A percentile compares a stretch with the other conserved stretches of the same genome.
phyloP scores from a whole-genome alignment of 2,888 invertebrate species.

The Phortica magna region DNA sequence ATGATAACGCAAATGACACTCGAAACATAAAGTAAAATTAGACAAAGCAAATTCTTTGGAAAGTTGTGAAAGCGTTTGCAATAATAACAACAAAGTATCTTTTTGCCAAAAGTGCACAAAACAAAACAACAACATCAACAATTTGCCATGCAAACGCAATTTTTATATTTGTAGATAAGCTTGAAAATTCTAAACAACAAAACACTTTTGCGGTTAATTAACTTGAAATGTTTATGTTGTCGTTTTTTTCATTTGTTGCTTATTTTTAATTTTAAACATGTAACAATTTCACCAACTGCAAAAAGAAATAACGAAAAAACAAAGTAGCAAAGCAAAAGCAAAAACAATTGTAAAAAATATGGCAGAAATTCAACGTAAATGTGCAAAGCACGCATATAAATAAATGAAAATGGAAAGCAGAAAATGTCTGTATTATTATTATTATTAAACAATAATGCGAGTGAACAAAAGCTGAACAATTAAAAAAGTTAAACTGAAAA shows the following conservation, averaged over 20 bases:
- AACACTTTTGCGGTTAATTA: slow-evolving; percentile 29
- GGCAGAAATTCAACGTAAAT: background rate
- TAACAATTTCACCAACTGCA: background rate
- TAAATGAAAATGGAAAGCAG: slow-evolving; percentile 35
- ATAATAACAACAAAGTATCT: no score
- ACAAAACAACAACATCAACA: no score
- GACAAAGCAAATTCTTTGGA: no score
- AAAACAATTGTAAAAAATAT: background rate
- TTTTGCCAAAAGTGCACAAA: no score
- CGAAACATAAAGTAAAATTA: no score
- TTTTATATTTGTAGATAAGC: background rate
- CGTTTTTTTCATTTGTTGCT: slow-evolving; percentile 4
- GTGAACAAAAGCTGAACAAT: slow-evolving; percentile 48
- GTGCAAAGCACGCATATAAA: background rate
- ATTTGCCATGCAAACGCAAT: no score
- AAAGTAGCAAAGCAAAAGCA: slow-evolving; percentile 18
- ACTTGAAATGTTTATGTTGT: background rate
- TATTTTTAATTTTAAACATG: no score
- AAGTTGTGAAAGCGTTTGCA: no score
- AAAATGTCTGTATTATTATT: slow-evolving; percentile 48
- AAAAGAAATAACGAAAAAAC: background rate
- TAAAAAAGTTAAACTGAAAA: slow-evolving; percentile 60
- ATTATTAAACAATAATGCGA: slow-evolving; percentile 54
- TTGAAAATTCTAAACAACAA: background rate
- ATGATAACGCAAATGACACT: no score